phyloP scores from a whole-genome alignment of 2,113 vertebrate species.

The Colossoma macropomum region DNA sequence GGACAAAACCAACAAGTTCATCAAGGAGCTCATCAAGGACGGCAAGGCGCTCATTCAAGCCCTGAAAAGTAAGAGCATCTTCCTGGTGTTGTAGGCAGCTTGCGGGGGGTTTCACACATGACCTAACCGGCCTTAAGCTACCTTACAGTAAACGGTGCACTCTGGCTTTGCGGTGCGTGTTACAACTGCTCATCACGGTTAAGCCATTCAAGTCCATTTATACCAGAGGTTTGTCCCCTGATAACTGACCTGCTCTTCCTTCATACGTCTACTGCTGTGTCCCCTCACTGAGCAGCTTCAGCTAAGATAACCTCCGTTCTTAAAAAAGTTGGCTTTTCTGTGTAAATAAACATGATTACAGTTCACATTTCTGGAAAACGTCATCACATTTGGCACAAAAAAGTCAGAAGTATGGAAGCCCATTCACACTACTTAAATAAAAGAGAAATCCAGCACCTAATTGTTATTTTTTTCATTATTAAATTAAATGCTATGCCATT shows the following conservation, averaged over 20 bases:
- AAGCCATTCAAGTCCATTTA: not conserved
- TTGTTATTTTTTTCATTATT: no score
- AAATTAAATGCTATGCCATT: no score
- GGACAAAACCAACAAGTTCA: constrained; percentile 99
- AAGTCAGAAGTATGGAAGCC: no score
- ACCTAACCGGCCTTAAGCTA: not conserved
- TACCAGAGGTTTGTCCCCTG: not conserved
- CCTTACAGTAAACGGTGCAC: not conserved
- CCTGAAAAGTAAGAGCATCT: constrained; percentile 86
- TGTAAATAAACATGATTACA: not conserved
- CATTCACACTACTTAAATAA: no score
- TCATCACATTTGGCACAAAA: constrained; percentile 30
- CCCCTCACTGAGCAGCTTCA: not conserved
- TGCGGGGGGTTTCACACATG: not conserved
- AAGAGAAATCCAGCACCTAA: no score
- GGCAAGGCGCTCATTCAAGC: constrained; percentile 91
- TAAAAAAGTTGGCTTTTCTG: not conserved
- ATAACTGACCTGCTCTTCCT: no score
- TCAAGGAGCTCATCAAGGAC: constrained; percentile 97
- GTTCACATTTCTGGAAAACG: not conserved
- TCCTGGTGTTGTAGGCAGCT: not conserved
- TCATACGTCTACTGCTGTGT: not conserved
- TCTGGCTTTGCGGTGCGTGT: not conserved
- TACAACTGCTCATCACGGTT: not conserved
- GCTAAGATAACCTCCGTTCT: not conserved